Evolutionary conservation across 2,113 vertebrate genomes (phyloP), one percentile per base, ranked within the genome.

Genomic region (Ophthalmolycus amberensis): DNA sequence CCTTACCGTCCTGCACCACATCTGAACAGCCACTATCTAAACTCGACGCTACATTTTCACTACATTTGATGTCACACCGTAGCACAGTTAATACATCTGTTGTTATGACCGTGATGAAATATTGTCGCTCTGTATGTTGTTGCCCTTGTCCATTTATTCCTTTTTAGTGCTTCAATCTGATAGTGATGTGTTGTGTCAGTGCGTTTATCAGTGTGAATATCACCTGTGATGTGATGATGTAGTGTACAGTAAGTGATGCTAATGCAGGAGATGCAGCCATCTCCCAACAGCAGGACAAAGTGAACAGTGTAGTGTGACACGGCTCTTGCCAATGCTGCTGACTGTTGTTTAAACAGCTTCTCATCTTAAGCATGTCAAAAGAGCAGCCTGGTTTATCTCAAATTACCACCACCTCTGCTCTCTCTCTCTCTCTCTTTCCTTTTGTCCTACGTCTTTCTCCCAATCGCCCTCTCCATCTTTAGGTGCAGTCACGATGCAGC

Each of bases 401-500:
- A 91, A 87, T 87, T 83, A 87, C 85, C 84, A 88, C 85, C 76
- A 59, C 87, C 83, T 88, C 80, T 90, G 80, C 78, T 88, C 56
- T 88, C 46, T 84, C 63, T 71, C 40, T 83, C 63, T 71, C 95
- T 95, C 90, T 95, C 87, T 95, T 75, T 89, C 75, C n/a, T 95
- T 96, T 91, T 96, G 85, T 82, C 95, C 85, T 83, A 48, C 74
- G 54, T 82, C 82, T 90, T 66, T 78, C 74, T 80, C 79, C 79
- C 77, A 67, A 83, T 82, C 80, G 14, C 83, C 85, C 90, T 75
- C 81, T 81, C 95, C 94, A 92, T 96, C 92, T 94, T 72, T 93
- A 99, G 98, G 98, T 99, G 94, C 98, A 99, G 94, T 99, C 98
- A 85, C 96, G 98, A 95, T 99, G 97, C 97, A 99, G 97, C 96